Percentiles rank a stretch among this genome's conserved stretches.
Conservation (phyloP, 2,113 vertebrate species). For the Lamprologus tigripictilis region DNA sequence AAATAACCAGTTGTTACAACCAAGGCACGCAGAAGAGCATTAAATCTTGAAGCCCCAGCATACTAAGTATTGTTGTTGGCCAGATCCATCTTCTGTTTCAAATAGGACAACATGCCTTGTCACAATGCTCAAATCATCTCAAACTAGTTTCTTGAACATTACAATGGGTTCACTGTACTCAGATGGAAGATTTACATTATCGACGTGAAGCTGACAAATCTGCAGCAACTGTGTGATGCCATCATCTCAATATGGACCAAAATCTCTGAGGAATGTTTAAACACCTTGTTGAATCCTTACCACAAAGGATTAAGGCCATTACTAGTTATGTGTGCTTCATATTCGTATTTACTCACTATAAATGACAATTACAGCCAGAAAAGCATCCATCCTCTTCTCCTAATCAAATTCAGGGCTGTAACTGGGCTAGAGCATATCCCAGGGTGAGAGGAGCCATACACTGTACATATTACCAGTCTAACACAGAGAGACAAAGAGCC, state of each 20-base stretch:
- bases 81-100: neutral
- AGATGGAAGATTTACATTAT: neutral
- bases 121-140: neutral
- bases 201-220: neutral
- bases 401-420: neutral
- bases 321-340: neutral
- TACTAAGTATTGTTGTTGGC: neutral
- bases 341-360: neutral
- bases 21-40: neutral
- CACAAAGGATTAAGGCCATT: neutral
- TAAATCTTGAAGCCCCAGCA: neutral
- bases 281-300: neutral
- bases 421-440: neutral
- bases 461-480: neutral
- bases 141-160: neutral
- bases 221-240: neutral
- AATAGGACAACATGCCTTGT: neutral
- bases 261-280: neutral
- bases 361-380: neutral
- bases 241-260: neutral
- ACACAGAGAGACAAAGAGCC: neutral
- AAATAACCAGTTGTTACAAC: neutral
- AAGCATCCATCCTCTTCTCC: neutral
- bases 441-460: neutral
- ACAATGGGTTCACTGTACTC: neutral